Conservation (phyloP, 37 sponge, comb jelly and placozoan genomes). For the Eunapius fragilis region DNA sequence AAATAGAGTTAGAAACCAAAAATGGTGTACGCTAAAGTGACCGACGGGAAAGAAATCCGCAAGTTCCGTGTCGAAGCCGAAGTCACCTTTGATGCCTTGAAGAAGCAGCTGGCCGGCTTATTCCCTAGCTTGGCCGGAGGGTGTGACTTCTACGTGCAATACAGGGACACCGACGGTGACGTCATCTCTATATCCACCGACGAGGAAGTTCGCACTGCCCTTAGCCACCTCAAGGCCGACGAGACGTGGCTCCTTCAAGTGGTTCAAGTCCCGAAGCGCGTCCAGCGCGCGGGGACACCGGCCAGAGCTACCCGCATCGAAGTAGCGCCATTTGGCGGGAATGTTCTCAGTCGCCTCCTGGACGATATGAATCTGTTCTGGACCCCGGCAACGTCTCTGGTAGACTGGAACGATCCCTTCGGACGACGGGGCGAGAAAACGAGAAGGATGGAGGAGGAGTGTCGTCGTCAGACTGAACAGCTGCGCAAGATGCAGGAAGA, state of each 20-base stretch:
- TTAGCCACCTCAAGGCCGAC: too few species aligned
- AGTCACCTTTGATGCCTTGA: too few species aligned
- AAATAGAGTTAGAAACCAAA: not conserved
- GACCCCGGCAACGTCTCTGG: conserved; percentile 1
- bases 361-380: conserved; percentile 15
- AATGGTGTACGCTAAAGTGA: too few species aligned
- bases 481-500: conserved; percentile 1
- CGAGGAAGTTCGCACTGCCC: too few species aligned
- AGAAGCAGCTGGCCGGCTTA: too few species aligned
- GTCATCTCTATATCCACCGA: too few species aligned
- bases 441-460: not conserved
- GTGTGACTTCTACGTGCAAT: conserved; percentile 13
- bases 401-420: not conserved
- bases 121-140: conserved; percentile 21
- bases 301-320: not conserved
- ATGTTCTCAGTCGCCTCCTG: not conserved
- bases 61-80: too few species aligned
- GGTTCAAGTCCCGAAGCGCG: too few species aligned
- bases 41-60: too few species aligned
- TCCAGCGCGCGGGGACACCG: not conserved
- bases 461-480: not conserved
- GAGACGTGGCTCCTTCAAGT: conserved; percentile 11
- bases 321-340: not conserved
- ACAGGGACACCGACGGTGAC: conserved; percentile 45
- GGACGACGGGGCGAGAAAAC: not conserved